Conservation (phyloP, 2,113 vertebrate species). For the Heptranchias perlo region DNA sequence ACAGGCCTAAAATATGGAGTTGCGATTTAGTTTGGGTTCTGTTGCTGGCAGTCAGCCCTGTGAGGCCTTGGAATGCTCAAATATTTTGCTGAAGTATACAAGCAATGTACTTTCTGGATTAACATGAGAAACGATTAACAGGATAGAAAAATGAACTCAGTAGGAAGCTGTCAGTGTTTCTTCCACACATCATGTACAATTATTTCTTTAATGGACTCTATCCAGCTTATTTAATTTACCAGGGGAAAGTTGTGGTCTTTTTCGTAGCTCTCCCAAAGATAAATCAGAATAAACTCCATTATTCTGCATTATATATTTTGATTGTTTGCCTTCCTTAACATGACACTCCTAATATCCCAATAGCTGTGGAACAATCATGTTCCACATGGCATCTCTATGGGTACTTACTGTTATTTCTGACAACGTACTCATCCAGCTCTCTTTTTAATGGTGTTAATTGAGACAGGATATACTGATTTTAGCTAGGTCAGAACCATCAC, state of each 20-base stretch:
- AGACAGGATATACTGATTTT: no score
- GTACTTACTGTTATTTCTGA: no score
- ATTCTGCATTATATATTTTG: background rate
- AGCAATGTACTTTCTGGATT: background rate
- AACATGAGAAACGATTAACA: constrained; percentile 12
- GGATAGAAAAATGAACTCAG: background rate
- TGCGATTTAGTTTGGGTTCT: background rate
- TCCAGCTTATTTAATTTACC: background rate
- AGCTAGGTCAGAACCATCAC: no score
- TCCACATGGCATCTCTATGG: background rate
- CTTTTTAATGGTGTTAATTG: no score
- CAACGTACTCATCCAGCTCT: no score
- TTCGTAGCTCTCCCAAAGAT: background rate
- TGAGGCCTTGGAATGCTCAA: background rate
- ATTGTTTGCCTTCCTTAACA: background rate
- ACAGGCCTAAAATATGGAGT: background rate
- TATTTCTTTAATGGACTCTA: background rate
- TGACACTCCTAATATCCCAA: background rate
- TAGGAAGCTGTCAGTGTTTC: background rate
- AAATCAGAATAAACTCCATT: background rate
- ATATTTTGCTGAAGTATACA: background rate
- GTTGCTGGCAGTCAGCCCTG: background rate
- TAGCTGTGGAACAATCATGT: background rate
- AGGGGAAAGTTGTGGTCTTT: background rate
- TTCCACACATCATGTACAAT: background rate